Conservation (phyloP, 2,888 invertebrate genomes). For the Lumbricus terrestris region DNA sequence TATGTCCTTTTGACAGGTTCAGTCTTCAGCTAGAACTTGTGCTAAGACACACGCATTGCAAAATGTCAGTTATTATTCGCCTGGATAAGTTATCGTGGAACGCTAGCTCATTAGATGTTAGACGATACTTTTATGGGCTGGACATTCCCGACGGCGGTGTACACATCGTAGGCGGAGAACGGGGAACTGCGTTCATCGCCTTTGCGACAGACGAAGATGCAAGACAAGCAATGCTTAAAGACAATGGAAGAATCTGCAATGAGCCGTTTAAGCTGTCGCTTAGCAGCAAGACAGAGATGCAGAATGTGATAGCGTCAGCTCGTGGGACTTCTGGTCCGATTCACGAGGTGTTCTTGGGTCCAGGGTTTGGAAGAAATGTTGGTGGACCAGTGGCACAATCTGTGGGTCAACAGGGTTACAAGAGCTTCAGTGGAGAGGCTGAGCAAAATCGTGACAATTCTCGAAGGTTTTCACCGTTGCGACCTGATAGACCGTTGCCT, state of each 20-base stretch:
- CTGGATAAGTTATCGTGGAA: constrained; percentile 98
- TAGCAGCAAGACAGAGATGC: constrained; percentile 74
- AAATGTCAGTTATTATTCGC: constrained; percentile 97
- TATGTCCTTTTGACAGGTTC: background rate
- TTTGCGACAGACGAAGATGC: constrained; percentile 99
- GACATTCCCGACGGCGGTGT: constrained; percentile 98
- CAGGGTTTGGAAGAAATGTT: background rate
- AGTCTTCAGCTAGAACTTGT: background rate
- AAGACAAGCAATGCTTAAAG: constrained; percentile 89
- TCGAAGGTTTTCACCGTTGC: background rate
- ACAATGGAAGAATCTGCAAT: constrained; percentile 85
- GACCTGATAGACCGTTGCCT: background rate
- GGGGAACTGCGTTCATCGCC: constrained; percentile 96
- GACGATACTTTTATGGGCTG: constrained; percentile 92
- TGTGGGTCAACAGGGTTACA: background rate
- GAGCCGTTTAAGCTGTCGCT: constrained; percentile 83
- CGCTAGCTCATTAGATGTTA: constrained; percentile 95
- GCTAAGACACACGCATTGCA: background rate
- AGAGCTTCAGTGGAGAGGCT: background rate
- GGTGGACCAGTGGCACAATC: background rate
- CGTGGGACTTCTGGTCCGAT: constrained; percentile 58
- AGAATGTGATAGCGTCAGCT: constrained; percentile 93
- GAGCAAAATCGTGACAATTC: constrained; percentile 3
- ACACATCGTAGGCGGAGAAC: constrained; percentile 97
- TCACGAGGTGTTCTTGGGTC: background rate